Percentiles rank a stretch among this genome's conserved stretches.
These are phyloP conservation scores for Standfussiana lucernea DNA, from an alignment of 2,888 invertebrate species.

Conservation along the genomic window DNA sequence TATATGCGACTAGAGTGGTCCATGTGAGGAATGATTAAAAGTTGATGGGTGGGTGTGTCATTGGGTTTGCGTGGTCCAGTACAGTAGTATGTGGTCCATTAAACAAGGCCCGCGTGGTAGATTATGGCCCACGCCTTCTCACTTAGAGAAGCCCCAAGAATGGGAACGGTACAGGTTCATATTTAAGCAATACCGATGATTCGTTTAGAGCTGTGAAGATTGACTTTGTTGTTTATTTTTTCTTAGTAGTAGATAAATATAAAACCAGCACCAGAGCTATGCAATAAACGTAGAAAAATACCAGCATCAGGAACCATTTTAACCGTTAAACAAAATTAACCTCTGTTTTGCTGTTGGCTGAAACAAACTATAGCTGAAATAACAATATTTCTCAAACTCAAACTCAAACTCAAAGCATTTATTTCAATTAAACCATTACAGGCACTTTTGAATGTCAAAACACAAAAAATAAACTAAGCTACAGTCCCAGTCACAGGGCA, in stretches of 20 bases:
- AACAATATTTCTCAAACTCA: constrained; percentile 14
- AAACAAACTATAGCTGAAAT: neutral
- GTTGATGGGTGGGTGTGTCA: constrained; percentile 14
- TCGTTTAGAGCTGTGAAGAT: neutral
- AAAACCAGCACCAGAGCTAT: neutral
- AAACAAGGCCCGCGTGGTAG: neutral
- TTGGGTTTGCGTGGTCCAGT: neutral
- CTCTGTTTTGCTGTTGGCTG: neutral
- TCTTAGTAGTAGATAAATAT: neutral
- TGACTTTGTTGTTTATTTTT: neutral
- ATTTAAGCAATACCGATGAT: neutral
- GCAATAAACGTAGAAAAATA: neutral
- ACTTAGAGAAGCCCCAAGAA: neutral
- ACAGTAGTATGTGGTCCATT: neutral
- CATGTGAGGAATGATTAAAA: constrained; percentile 26
- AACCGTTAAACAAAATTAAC: neutral
- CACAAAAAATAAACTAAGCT: too few species aligned
- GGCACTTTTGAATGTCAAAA: too few species aligned
- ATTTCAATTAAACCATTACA: too few species aligned
- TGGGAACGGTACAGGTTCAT: neutral
- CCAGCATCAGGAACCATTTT: neutral
- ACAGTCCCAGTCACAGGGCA: too few species aligned
- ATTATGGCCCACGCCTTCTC: neutral
- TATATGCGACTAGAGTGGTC: constrained; percentile 44
- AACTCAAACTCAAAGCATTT: too few species aligned